phyloP scores from a whole-genome alignment of 2,113 vertebrate genomes.

The Ailuropoda melanoleuca region DNA sequence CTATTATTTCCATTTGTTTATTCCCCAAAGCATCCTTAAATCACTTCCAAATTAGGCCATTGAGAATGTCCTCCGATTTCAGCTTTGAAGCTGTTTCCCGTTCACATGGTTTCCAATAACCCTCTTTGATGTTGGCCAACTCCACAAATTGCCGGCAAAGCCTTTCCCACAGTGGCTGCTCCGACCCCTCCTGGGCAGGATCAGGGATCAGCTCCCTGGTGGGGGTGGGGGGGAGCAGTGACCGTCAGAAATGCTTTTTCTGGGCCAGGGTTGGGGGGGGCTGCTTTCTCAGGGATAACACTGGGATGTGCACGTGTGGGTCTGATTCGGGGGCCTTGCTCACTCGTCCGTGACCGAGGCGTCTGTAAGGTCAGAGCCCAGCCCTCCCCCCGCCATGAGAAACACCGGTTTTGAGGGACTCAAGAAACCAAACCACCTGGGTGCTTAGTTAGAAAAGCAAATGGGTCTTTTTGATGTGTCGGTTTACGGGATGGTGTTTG shows the following conservation, averaged over 20 bases:
- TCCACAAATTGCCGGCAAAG: neutral
- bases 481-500: neutral
- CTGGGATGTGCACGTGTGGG: fast-evolving
- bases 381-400: neutral
- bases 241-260: neutral
- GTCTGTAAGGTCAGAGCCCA: neutral
- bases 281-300: fast-evolving
- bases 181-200: fast-evolving
- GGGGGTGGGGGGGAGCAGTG: neutral
- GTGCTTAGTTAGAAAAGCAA: constrained; percentile 34
- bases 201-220: neutral
- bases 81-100: fast-evolving
- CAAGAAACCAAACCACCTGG: neutral
- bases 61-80: neutral
- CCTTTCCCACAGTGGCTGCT: fast-evolving
- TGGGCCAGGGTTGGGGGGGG: neutral
- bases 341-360: neutral
- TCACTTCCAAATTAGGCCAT: neutral
- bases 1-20: neutral
- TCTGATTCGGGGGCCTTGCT: neutral
- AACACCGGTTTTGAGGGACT: constrained; percentile 21
- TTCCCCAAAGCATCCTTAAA: neutral
- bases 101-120: fast-evolving
- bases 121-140: neutral
- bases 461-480: neutral